Base-by-base conservation (phyloP, 2,888 invertebrate genomes). In the Pterostichus madidus region DNA sequence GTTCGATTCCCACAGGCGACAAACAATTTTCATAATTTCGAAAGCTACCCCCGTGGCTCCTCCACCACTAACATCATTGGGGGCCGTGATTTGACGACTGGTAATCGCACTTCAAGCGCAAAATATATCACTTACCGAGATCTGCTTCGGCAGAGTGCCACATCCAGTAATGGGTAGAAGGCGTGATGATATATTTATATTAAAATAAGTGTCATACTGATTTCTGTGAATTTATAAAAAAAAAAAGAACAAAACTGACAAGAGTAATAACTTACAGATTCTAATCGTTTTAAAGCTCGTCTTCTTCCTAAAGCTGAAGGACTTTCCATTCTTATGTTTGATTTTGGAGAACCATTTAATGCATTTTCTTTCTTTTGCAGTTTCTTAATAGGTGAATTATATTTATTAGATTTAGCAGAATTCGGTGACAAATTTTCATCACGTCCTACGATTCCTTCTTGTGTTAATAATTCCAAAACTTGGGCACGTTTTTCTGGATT, bases 271-370 rank as follows among this genome's bases (percentile, higher is more conserved):
- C 83, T 83, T 76, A 85, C 78, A n/a, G 82, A 80, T 68, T 85
- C 84, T 83, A 84, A 84, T 83, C 86, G 85, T 80, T 87, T 86
- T 32, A 88, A 84, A 24, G 87, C 88, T 73, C 88, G 86, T 80
- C 88, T 86, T 84, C 89, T 85, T 10, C 86, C 85, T 76, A 89
- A 85, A 73, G 89, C 87, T 44, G 88, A 87, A 3, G 90, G 90
- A 75, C 89, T 89, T 84, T 89, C 89, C 83, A 86, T 86, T 11
- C 84, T 76, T 46, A 83, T 77, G 61, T 85, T 87, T 8, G 75
- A 82, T 11, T 85, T 82, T 8, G 86, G 85, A 83, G 84, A 85
- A 3, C 24, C n/a, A 39, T 78, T 49, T 56, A 49, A 32, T 17
- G 11, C 4, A 7, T 31, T 61, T 68, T 49, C 64, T 75, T 76